phyloP scores from a whole-genome alignment of 53 echinoderm and acorn worm genomes.

The Pentamera pediparva region DNA sequence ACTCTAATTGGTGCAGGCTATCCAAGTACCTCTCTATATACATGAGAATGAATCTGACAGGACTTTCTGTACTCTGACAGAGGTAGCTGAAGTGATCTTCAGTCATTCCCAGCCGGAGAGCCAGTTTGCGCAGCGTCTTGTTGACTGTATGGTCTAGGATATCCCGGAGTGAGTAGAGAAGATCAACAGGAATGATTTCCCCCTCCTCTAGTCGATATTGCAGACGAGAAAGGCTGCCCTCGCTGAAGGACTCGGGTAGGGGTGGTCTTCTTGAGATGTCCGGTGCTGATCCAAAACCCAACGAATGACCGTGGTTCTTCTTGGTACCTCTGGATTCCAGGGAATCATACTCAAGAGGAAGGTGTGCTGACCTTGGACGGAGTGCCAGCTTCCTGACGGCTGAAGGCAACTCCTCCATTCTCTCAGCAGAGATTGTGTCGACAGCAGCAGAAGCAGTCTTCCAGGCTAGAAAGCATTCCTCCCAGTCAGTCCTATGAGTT shows the following conservation, averaged over 20 bases:
- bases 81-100: slow-evolving; percentile 2
- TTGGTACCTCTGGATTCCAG: too few relatives aligned
- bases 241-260: slow-evolving; percentile 2
- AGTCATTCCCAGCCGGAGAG: slow-evolving; percentile 1
- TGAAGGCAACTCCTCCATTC: too few relatives aligned
- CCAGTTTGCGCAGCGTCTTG: not conserved
- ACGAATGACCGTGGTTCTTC: too few relatives aligned
- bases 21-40: not conserved
- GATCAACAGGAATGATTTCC: not conserved
- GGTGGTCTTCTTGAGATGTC: not conserved
- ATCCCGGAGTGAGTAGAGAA: slow-evolving; percentile 1
- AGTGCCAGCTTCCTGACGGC: too few relatives aligned
- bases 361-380: too few relatives aligned
- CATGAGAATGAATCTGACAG: not conserved
- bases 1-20: not conserved
- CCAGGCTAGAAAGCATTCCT: too few relatives aligned
- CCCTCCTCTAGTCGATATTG: not conserved
- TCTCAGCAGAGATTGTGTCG: too few relatives aligned
- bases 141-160: not conserved
- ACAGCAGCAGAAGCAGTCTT: too few relatives aligned
- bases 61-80: not conserved
- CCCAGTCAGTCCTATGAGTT: too few relatives aligned
- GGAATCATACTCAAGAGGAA: too few relatives aligned
- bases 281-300: slow-evolving; percentile 1
- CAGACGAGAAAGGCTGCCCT: not conserved